phyloP scores from a whole-genome alignment of 1,140 invertebrate genomes.

The Plutomurus gul region DNA sequence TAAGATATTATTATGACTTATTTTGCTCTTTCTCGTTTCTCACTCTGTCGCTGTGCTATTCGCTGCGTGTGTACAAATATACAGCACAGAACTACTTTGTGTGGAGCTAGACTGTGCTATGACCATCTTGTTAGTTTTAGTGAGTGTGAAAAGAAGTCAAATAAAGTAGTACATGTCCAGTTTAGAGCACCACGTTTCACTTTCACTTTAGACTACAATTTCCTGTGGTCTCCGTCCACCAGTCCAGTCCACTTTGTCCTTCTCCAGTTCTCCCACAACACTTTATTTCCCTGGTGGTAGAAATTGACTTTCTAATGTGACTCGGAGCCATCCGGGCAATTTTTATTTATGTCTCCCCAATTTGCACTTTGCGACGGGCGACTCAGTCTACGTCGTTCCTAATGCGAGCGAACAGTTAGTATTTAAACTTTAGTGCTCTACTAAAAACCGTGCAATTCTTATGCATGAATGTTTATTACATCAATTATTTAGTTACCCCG shows the following conservation, averaged over 20 bases:
- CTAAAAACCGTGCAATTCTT: too few relatives aligned
- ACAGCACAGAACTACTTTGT: too few relatives aligned
- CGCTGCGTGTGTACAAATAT: too few relatives aligned
- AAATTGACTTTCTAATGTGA: conserved; percentile 11
- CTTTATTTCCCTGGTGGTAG: background rate
- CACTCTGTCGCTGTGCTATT: too few relatives aligned
- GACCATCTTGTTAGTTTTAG: background rate
- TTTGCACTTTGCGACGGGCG: background rate
- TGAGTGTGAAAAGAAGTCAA: background rate
- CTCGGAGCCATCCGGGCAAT: background rate
- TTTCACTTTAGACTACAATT: background rate
- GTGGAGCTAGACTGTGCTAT: background rate
- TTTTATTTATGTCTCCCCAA: background rate
- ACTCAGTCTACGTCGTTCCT: too few relatives aligned
- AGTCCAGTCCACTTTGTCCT: background rate
- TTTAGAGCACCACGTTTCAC: background rate
- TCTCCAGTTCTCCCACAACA: background rate
- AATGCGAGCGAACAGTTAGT: too few relatives aligned
- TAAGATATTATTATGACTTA: too few relatives aligned
- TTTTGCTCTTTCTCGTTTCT: too few relatives aligned
- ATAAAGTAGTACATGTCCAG: background rate
- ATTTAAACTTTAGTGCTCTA: too few relatives aligned
- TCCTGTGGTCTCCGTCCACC: background rate
- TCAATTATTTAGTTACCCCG: too few relatives aligned
- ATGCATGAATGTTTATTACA: too few relatives aligned